Base-by-base conservation (phyloP, 2,888 invertebrate species). In the Plemyria rubiginata region DNA sequence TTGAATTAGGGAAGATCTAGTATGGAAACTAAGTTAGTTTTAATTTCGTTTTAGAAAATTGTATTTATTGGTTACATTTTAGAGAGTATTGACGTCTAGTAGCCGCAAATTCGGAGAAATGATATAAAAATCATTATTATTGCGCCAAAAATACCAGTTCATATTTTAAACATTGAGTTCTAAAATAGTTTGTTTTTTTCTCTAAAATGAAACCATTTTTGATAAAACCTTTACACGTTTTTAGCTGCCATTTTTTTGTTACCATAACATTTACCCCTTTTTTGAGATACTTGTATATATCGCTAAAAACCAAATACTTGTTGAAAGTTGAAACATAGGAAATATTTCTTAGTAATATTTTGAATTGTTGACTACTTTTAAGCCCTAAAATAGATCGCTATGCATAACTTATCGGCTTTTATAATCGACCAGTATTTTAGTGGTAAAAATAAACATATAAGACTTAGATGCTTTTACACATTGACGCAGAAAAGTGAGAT, bases 361-460 rank as follows among this genome's bases (percentile, higher is more conserved):
- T 84, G 71, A 71, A 87, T 88, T 88, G 92, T 92, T 92, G 85
- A 90, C 92, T 92, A 92, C 92, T 92, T 91, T 76, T 92, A 92
- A 92, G 73, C 74, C 77, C 80, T 71, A 64, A 69, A 76, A 80
- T 86, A 83, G 80, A 81, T 73, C 74, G 86, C 85, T 83, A 81
- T 73, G 64, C 64, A 67, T 67, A 55, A 68, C 59, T 76, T 70
- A 76, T 75, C 66, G 77, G 81, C 82, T 83, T 82, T 79, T 79
- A 77, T 78, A 80, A 79, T 82, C 77, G 84, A 85, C 84, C 84
- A 84, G 79, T 82, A 78, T 80, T 78, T 67, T 68, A 68, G 67
- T 62, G 53, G 29, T 66, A 68, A n/a, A 62, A 56, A 59, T 58
- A 60, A 45, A 54, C 54, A 60, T 45, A 40, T 67, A 59, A 61